phyloP scores from a whole-genome alignment of 2,113 vertebrate species.

The Ptychochromis oligacanthus region DNA sequence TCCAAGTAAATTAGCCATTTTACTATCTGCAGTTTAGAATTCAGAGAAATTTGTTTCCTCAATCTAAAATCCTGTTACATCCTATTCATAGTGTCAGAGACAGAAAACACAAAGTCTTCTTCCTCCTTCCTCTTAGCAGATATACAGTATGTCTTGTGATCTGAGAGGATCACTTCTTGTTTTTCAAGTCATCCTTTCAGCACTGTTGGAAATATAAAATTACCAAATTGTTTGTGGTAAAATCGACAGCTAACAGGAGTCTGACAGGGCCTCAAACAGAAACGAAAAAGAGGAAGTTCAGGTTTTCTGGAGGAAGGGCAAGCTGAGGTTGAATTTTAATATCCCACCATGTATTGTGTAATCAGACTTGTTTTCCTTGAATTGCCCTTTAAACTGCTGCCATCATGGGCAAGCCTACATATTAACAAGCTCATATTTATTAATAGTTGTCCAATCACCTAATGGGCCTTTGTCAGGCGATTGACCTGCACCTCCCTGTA shows the following conservation, averaged over 20 bases:
- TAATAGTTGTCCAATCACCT: background rate
- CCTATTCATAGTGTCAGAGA: background rate
- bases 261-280: background rate
- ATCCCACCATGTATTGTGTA: background rate
- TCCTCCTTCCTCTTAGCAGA: background rate
- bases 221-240: background rate
- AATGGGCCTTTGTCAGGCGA: background rate
- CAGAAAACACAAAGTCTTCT: background rate
- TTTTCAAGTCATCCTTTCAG: background rate
- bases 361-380: background rate
- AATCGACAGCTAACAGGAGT: background rate
- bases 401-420: background rate
- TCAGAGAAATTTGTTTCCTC: background rate
- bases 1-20: background rate
- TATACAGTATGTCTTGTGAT: background rate
- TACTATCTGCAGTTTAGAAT: background rate
- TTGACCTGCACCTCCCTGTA: background rate
- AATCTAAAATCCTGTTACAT: background rate
- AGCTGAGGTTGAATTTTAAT: constrained; percentile 15
- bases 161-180: background rate
- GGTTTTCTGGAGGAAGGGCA: constrained; percentile 14
- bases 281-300: constrained; percentile 23
- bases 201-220: background rate
- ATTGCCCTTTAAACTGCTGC: constrained; percentile 16
- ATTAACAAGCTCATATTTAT: constrained; percentile 38